These are phyloP conservation scores for Acronicta alni DNA, from an alignment of 2,888 invertebrate genomes.

Conservation along the genomic window DNA sequence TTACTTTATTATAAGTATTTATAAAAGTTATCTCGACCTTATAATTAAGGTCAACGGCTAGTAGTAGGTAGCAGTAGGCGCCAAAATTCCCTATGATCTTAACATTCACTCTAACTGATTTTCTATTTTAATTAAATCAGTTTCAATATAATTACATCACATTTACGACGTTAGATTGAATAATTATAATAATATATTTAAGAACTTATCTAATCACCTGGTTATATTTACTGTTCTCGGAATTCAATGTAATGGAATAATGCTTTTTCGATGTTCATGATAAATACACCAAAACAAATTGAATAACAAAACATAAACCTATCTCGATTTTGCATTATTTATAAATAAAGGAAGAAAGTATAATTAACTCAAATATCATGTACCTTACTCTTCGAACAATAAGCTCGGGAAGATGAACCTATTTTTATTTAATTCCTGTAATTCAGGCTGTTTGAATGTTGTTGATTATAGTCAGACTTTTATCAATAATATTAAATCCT, in stretches of 20 bases:
- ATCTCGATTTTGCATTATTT: not conserved
- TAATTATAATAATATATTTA: slow-evolving; percentile 34
- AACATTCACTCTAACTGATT: slow-evolving; percentile 32
- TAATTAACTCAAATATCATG: slow-evolving; percentile 19
- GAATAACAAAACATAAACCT: not conserved
- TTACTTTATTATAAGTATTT: too few relatives aligned
- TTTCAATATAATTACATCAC: slow-evolving; percentile 24
- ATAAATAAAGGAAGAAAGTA: slow-evolving; percentile 10
- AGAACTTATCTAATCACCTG: slow-evolving; percentile 24
- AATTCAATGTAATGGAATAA: slow-evolving; percentile 3
- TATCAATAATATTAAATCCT: not conserved
- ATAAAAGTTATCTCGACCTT: too few relatives aligned
- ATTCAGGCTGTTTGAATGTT: slow-evolving; percentile 2
- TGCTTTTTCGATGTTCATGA: too few relatives aligned
- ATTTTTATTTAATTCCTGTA: slow-evolving; percentile 3
- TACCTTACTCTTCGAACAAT: slow-evolving; percentile 28
- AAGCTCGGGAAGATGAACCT: slow-evolving; percentile 18
- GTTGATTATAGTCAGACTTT: slow-evolving; percentile 13
- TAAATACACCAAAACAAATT: not conserved
- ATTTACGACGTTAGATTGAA: slow-evolving; percentile 19
- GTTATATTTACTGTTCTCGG: slow-evolving; percentile 16
- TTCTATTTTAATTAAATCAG: slow-evolving; percentile 4
- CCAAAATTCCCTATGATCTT: slow-evolving; percentile 23
- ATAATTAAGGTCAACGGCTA: too few relatives aligned
- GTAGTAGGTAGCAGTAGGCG: too few relatives aligned